Conservation (phyloP, 2,797 vertebrate species). For the Protosalanx chinensis region DNA sequence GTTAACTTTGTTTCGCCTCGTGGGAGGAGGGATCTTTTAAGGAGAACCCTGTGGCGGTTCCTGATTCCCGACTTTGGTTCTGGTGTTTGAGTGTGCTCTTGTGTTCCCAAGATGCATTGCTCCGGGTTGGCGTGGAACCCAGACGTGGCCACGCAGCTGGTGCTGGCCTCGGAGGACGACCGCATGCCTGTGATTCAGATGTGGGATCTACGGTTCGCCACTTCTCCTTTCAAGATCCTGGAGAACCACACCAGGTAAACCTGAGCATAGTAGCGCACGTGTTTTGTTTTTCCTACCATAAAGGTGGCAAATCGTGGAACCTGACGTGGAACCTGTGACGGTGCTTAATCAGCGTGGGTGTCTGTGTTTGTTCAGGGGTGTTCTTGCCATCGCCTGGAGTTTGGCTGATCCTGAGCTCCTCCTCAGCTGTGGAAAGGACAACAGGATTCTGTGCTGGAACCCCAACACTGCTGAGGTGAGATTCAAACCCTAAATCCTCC, state of each 20-base stretch:
- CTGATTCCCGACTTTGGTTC: too few species aligned
- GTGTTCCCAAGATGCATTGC: constrained; percentile 87
- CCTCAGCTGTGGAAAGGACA: constrained; percentile 95
- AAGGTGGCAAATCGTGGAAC: not conserved
- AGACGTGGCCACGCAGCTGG: constrained; percentile 94
- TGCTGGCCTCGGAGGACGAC: constrained; percentile 93
- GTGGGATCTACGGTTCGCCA: constrained; percentile 98
- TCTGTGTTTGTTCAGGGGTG: constrained; percentile 72
- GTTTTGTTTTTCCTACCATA: not conserved
- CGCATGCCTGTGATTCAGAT: constrained; percentile 95
- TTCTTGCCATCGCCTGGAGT: constrained; percentile 94
- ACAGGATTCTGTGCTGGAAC: constrained; percentile 94
- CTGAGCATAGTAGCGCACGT: not conserved
- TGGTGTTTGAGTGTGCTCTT: too few species aligned
- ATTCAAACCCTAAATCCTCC: not conserved
- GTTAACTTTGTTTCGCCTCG: not conserved
- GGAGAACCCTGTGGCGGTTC: too few species aligned
- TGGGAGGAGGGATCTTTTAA: too few species aligned
- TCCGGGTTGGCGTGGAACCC: constrained; percentile 97
- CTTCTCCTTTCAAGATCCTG: constrained; percentile 92
- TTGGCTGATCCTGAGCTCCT: constrained; percentile 91
- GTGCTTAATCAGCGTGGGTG: constrained; percentile 1
- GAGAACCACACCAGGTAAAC: constrained; percentile 92
- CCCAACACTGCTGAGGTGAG: constrained; percentile 92
- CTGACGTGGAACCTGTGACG: not conserved